These are phyloP conservation scores for Micromesistius poutassou DNA, from an alignment of 2,797 vertebrate genomes.

Conservation along the genomic window DNA sequence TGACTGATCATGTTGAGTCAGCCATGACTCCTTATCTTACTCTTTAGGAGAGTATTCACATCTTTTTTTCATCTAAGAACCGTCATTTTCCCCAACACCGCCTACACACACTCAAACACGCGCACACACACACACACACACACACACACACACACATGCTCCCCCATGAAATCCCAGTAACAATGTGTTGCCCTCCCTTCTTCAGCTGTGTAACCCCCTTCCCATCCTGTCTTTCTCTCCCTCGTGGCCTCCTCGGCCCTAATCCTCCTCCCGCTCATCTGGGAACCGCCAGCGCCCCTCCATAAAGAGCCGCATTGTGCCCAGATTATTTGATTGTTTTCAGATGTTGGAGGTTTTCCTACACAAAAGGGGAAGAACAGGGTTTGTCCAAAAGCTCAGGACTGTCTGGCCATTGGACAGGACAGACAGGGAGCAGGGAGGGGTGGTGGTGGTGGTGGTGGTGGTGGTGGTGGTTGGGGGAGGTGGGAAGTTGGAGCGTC, in stretches of 20 bases:
- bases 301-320: constrained; percentile 74
- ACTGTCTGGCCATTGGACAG: constrained; percentile 51
- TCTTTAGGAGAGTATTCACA: constrained; percentile 28
- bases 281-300: constrained; percentile 70
- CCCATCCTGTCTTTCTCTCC: constrained; percentile 50
- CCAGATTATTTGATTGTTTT: constrained; percentile 82
- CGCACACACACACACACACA: constrained; percentile 22
- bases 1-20: constrained; percentile 46
- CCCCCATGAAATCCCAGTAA: constrained; percentile 48
- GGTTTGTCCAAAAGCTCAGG: constrained; percentile 63
- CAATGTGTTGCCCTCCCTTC: constrained; percentile 44
- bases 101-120: constrained; percentile 21
- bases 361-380: constrained; percentile 70
- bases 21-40: constrained; percentile 46
- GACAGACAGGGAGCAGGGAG: constrained; percentile 31
- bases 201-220: constrained; percentile 54
- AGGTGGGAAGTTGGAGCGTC: constrained; percentile 47
- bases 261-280: constrained; percentile 73
- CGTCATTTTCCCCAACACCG: constrained; percentile 24
- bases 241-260: constrained; percentile 57
- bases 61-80: constrained; percentile 30
- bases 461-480: not conserved
- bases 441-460: not conserved
- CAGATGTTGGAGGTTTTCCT: constrained; percentile 74
- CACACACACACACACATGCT: constrained; percentile 17